These are phyloP conservation scores for Anarsia innoxiella DNA, from an alignment of 2,888 invertebrate genomes.

Conservation along the genomic window DNA sequence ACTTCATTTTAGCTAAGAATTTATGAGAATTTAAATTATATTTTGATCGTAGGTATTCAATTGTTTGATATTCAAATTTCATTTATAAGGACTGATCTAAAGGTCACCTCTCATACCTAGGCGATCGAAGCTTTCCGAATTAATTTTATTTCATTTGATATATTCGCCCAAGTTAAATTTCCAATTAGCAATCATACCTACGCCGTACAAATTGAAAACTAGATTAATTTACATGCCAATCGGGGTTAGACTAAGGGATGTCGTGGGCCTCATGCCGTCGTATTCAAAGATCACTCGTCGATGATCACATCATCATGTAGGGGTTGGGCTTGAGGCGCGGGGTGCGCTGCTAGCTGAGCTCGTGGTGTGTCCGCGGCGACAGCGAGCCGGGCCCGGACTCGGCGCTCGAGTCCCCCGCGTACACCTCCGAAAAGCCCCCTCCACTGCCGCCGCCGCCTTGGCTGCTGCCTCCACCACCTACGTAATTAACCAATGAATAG, in stretches of 20 bases:
- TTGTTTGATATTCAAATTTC: too few relatives aligned
- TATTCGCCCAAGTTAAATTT: too few relatives aligned
- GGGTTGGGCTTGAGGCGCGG: slow-evolving; percentile 11
- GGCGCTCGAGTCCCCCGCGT: slow-evolving; percentile 66
- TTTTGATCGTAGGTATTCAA: too few relatives aligned
- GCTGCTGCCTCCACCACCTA: slow-evolving; percentile 33
- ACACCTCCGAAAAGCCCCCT: slow-evolving; percentile 63
- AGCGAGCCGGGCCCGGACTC: slow-evolving; percentile 67
- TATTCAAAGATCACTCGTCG: too few relatives aligned
- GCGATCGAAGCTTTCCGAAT: too few relatives aligned
- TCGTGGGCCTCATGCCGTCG: neutral
- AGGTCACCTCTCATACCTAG: too few relatives aligned
- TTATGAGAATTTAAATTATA: too few relatives aligned
- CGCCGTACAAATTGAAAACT: neutral
- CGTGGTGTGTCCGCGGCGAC: slow-evolving; percentile 62
- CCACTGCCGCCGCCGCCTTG: slow-evolving; percentile 59
- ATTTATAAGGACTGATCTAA: too few relatives aligned
- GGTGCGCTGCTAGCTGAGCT: slow-evolving; percentile 61
- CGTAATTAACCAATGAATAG: too few relatives aligned
- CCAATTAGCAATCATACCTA: too few relatives aligned
- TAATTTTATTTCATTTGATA: too few relatives aligned
- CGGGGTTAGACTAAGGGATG: slow-evolving; percentile 2
- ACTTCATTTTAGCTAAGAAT: too few relatives aligned
- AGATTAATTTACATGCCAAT: slow-evolving; percentile 7
- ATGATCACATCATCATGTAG: slow-evolving; percentile 13